Conservation (phyloP, 2,113 vertebrate species). For the Eurypyga helias region DNA sequence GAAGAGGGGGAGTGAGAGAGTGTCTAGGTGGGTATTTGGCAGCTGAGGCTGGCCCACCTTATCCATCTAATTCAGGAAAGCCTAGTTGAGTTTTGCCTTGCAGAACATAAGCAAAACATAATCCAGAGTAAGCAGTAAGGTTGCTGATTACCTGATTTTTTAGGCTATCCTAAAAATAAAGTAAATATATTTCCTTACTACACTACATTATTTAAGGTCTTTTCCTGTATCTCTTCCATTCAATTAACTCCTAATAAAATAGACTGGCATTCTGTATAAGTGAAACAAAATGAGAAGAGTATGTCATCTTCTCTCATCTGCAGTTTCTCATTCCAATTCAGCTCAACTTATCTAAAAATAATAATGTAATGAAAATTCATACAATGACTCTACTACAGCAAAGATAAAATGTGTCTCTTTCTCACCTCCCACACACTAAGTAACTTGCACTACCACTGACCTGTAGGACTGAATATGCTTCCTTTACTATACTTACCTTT, state of each 20-base stretch:
- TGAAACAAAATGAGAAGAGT: not conserved
- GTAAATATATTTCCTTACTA: not conserved
- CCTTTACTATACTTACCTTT: not conserved
- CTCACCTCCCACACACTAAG: not conserved
- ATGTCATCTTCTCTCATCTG: not conserved
- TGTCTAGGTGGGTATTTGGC: not conserved
- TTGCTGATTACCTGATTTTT: not conserved
- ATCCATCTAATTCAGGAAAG: not conserved
- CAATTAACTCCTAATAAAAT: not conserved
- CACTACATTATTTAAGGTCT: not conserved
- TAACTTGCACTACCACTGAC: not conserved
- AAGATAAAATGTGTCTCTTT: not conserved
- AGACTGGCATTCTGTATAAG: not conserved
- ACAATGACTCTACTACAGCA: not conserved
- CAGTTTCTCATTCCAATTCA: not conserved
- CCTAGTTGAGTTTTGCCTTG: not conserved
- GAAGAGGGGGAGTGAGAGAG: not conserved
- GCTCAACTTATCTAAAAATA: not conserved
- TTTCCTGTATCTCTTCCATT: not conserved
- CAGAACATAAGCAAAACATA: not conserved
- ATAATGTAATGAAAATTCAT: not conserved
- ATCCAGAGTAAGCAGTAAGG: not conserved
- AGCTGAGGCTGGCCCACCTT: accelerated
- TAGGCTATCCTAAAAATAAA: not conserved
- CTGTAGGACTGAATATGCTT: not conserved